Conservation (phyloP, 2,113 vertebrate genomes). For the Brachionichthys hirsutus region DNA sequence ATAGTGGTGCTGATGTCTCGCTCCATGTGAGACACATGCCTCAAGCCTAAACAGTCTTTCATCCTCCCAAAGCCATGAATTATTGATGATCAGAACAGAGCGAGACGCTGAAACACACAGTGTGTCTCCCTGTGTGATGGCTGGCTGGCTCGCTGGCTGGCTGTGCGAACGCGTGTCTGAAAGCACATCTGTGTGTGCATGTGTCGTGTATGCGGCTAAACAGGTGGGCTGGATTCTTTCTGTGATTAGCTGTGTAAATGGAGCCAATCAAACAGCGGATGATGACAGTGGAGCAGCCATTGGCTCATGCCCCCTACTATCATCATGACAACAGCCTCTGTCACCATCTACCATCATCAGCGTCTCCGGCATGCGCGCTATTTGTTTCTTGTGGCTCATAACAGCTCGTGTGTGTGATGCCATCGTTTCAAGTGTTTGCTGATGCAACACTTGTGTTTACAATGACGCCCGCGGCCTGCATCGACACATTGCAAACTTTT, state of each 20-base stretch:
- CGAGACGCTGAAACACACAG: slow-evolving; percentile 66
- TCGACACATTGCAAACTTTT: slow-evolving; percentile 55
- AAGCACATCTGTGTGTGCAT: slow-evolving; percentile 12
- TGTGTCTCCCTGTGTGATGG: slow-evolving; percentile 56
- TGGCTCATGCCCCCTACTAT: slow-evolving; percentile 47
- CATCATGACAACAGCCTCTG: slow-evolving; percentile 59
- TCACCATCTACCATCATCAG: slow-evolving; percentile 33
- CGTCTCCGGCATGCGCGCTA: slow-evolving; percentile 27
- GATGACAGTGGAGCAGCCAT: slow-evolving; percentile 52
- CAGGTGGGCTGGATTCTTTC: slow-evolving; percentile 55
- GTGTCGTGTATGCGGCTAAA: slow-evolving; percentile 28
- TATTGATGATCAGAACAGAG: slow-evolving; percentile 73
- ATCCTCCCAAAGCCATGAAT: slow-evolving; percentile 72
- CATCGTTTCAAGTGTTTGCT: slow-evolving; percentile 66
- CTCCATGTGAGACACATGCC: slow-evolving; percentile 68
- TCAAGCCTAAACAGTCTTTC: slow-evolving; percentile 76
- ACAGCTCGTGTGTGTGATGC: slow-evolving; percentile 59
- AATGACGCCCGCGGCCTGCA: slow-evolving; percentile 52
- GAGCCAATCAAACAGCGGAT: slow-evolving; percentile 61
- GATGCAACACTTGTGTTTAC: slow-evolving; percentile 71
- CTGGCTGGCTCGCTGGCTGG: slow-evolving; percentile 35
- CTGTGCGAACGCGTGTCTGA: slow-evolving; percentile 22
- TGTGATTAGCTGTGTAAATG: slow-evolving; percentile 56
- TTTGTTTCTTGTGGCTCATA: slow-evolving; percentile 43
- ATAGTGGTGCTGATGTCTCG: slow-evolving; percentile 62